Base-by-base conservation (phyloP, 2,888 invertebrate genomes). In the Acrobasis consociella region DNA sequence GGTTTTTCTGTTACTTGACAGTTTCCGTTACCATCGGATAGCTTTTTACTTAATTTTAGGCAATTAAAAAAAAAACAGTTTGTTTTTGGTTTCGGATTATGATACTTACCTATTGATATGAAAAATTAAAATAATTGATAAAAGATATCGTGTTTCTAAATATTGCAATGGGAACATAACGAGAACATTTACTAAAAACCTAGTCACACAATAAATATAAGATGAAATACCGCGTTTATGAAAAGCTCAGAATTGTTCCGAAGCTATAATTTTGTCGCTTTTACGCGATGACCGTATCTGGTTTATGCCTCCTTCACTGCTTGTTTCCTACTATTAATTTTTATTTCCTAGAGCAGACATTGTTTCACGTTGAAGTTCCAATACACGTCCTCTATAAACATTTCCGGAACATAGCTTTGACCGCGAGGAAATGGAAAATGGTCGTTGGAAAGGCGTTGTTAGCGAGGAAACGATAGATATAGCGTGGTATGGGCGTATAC, bases 251-350 rank as follows among this genome's bases (percentile, higher is more conserved):
- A 73, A 73, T 69, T 67, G 75, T 77, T 69, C 66, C 62, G 38
- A 63, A 77, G 74, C 72, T 81, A 81, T 81, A 76, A 81, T 80
- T 72, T 70, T 75, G 75, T 74, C 72, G 72, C 74, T 78, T 75
- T 75, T 77, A 73, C 71, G 71, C 74, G 72, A 74, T 79, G 81
- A 82, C 80, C 78, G 75, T 77, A 73, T 80, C 77, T 81, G 72
- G 68, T 81, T 81, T 81, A 80, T 75, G 73, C 68, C 69, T 78
- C 70, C 74, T 79, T 82, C 78, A 81, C 73, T 65, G 71, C 73
- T 75, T 79, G 79, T 82, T 75, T 78, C 75, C 74, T 75, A 70
- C 70, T 75, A 78, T 76, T 75, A 75, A 72, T 75, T 76, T 75
- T 76, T 61, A 70, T 72, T 65, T 68, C 16, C 63, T n/a, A 37